Conservation (phyloP, 1,140 invertebrate genomes). For the Lepidurus apus region DNA sequence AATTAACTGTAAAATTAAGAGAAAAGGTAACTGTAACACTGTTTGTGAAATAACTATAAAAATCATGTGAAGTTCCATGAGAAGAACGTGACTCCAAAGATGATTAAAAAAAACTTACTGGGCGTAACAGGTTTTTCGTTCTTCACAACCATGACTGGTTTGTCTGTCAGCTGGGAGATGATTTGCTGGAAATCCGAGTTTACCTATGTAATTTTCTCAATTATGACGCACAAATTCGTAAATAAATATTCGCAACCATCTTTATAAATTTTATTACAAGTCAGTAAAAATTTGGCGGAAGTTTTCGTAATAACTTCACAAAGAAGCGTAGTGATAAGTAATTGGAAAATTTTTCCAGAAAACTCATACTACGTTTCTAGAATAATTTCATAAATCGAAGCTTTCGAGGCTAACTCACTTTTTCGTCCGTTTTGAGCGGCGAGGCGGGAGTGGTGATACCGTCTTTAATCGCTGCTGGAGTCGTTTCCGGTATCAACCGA, state of each 20-base stretch:
- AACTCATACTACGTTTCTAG: too few species aligned
- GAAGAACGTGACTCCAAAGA: neutral
- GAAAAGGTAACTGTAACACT: neutral
- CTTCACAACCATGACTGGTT: neutral
- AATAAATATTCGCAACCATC: neutral
- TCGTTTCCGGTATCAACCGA: neutral
- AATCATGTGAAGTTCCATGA: neutral
- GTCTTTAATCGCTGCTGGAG: neutral
- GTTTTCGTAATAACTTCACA: too few species aligned
- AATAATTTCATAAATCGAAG: too few species aligned
- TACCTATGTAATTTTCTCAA: neutral
- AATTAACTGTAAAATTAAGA: too few species aligned
- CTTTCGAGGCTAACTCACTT: neutral
- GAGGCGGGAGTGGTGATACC: neutral
- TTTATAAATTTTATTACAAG: too few species aligned
- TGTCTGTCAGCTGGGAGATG: neutral
- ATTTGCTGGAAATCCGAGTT: conserved; percentile 15
- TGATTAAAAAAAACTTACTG: neutral
- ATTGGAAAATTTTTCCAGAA: too few species aligned
- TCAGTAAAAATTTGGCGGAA: too few species aligned
- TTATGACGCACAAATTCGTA: neutral
- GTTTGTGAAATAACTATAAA: neutral
- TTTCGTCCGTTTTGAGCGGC: conserved; percentile 4
- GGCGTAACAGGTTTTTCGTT: neutral
- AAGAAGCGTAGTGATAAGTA: too few species aligned